Evolutionary conservation across 1,140 invertebrate genomes (phyloP), one percentile per base, ranked within the genome.

Genomic region (Ceratitis capitata): DNA sequence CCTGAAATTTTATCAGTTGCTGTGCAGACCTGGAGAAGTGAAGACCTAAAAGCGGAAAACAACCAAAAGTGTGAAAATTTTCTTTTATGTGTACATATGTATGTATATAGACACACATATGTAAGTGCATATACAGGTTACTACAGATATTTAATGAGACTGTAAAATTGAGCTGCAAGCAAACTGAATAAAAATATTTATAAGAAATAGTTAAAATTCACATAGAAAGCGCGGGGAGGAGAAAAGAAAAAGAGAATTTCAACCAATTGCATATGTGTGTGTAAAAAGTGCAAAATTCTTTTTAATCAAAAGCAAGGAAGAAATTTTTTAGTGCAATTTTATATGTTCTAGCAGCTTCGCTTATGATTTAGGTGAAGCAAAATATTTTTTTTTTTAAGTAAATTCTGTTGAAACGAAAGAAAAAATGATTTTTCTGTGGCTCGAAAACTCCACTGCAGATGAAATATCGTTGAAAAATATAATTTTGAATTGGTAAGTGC

Each of bases 1-100:
- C 58, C 74, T 82, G 69, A 58, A 51, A 64, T 82, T 85, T 86
- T 85, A 83, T 85, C 86, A 86, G 86, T 86, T 86, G 84, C 84
- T 35, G 74, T 83, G 78, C 78, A 85, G 86, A 83, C 86, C 82
- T 85, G 42, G 53, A 49, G 78, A 29, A 47, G 84, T 61, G 39
- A 69, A 83, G 84, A 86, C 39, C 26, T 84, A 23, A 51, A 64
- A 64, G n/a, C 86, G 86, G 86, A 86, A 86, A 47, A 82, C 29
- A 32, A 19, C 42, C 53, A 86, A 84, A 9, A 23, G 61, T 84
- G 51, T 26, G 49, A 47, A 64, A 85, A 29, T 83, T 49, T 10
- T 51, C 32, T 9, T 51, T 42, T 74, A 85, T 53, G 32, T 49
- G 74, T 29, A 85, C 23, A 39, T 69, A 49, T 49, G 16, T 84